phyloP scores from a whole-genome alignment of 2,113 vertebrate genomes.

The Lophochroa leadbeateri region DNA sequence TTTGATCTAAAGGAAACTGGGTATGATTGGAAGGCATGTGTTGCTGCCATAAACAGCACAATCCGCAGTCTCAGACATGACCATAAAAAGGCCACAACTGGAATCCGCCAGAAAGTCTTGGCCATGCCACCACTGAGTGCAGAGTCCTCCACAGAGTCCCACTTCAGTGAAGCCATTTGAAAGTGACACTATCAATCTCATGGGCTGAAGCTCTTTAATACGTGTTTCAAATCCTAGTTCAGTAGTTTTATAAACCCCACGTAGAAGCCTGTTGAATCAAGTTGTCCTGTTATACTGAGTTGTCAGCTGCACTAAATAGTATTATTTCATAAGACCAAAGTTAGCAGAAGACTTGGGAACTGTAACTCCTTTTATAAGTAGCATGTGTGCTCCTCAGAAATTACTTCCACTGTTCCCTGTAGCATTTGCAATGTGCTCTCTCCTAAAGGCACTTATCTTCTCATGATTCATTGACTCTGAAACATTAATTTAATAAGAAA shows the following conservation, averaged over 20 bases:
- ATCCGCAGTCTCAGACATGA: constrained; percentile 74
- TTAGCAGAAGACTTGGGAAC: background rate
- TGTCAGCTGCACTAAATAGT: background rate
- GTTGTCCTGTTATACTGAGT: background rate
- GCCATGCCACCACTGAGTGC: background rate
- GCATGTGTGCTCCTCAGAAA: background rate
- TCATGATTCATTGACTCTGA: background rate
- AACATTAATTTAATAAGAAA: background rate
- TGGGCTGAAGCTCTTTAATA: background rate
- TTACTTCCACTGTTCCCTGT: background rate
- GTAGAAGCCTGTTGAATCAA: background rate
- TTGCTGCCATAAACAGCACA: constrained; percentile 77
- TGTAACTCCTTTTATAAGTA: background rate
- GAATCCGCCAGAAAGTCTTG: background rate
- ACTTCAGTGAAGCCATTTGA: background rate
- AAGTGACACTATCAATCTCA: background rate
- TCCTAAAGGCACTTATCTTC: background rate
- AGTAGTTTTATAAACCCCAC: background rate
- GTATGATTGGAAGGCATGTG: constrained; percentile 79
- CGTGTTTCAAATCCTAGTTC: background rate
- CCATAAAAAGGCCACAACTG: background rate
- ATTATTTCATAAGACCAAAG: background rate
- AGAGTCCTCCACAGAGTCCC: background rate
- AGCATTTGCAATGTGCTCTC: background rate
- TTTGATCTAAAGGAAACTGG: constrained; percentile 76